Conservation (phyloP, 2,797 vertebrate genomes). For the Vipera ursinii region DNA sequence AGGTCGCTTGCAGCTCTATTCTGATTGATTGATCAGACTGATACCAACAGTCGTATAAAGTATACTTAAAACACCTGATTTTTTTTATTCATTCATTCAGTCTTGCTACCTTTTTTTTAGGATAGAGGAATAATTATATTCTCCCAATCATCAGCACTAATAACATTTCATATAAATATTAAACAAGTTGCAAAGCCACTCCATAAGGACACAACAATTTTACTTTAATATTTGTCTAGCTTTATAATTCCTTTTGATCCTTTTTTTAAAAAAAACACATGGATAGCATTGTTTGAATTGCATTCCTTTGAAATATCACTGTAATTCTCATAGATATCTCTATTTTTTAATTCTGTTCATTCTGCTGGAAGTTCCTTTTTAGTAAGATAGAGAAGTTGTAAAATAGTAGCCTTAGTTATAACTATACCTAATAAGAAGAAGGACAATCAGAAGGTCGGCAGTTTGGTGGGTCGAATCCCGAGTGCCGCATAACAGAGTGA, state of each 20-base stretch:
- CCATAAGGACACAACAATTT: not conserved
- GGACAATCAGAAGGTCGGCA: no score
- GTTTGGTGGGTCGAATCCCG: no score
- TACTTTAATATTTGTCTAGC: not conserved
- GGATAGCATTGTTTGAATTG: not conserved
- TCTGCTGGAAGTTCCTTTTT: not conserved
- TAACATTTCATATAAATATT: not conserved
- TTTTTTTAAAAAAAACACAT: not conserved
- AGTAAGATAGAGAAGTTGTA: not conserved
- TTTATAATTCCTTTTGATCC: not conserved
- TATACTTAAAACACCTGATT: not conserved
- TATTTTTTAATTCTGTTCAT: not conserved
- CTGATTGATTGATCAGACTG: not conserved
- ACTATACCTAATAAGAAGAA: not conserved
- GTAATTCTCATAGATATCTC: not conserved
- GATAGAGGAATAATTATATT: not conserved
- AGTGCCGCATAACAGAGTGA: no score
- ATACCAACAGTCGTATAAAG: not conserved
- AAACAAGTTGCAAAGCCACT: not conserved
- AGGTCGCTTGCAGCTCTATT: no score
- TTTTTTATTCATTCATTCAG: not conserved
- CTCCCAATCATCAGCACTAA: not conserved
- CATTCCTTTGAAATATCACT: not conserved
- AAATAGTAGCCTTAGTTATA: not conserved
- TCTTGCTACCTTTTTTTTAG: not conserved